Conservation (phyloP, 2,797 vertebrate genomes). For the Tinamus major region DNA sequence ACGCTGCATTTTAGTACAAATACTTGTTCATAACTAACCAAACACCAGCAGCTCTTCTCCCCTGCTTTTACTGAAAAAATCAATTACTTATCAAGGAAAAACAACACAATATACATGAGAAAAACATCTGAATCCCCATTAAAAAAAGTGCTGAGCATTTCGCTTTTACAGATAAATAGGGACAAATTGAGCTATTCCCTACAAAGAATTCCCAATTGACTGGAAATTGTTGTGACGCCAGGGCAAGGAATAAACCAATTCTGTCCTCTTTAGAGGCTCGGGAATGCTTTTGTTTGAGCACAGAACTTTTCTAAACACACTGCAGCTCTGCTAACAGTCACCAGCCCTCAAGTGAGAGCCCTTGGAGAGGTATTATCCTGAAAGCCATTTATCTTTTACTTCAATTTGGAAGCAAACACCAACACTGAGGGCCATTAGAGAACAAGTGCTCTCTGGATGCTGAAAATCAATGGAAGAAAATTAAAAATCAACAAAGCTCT, state of each 20-base stretch:
- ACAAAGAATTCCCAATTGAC: constrained; percentile 13
- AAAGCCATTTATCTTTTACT: constrained; percentile 76
- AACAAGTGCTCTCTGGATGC: constrained; percentile 77
- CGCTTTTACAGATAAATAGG: neutral
- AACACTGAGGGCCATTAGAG: constrained; percentile 72
- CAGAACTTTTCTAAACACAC: constrained; percentile 36
- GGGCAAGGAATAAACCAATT: constrained; percentile 16
- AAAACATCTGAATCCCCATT: neutral
- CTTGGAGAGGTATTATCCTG: constrained; percentile 70
- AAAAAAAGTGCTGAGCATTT: neutral
- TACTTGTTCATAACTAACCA: rapidly evolving
- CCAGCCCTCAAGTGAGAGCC: constrained; percentile 46
- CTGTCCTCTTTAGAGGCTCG: neutral
- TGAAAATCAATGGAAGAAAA: constrained; percentile 79
- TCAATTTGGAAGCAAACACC: constrained; percentile 77
- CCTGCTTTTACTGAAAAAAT: neutral
- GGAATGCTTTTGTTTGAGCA: constrained; percentile 47
- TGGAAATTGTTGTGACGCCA: neutral
- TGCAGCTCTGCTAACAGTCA: constrained; percentile 41
- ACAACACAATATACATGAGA: neutral
- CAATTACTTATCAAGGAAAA: neutral
- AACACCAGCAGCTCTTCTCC: neutral
- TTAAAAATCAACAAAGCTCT: constrained; percentile 80
- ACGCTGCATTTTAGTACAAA: neutral
- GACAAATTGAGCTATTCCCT: neutral